Conservation (phyloP, 64 coral and sea anemone genomes). For the Exaiptasia diaphana region DNA sequence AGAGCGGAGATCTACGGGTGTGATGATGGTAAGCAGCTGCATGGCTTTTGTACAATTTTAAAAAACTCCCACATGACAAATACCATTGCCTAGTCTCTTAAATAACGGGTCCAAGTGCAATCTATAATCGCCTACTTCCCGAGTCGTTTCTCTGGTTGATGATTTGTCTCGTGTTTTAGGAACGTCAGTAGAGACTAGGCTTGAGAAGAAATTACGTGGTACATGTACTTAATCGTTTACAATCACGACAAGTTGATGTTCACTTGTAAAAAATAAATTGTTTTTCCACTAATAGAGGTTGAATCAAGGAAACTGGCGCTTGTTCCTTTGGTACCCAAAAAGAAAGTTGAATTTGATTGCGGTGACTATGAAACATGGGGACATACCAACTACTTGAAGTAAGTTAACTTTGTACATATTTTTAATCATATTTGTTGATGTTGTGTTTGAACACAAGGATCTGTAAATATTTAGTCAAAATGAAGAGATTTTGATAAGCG, state of each 20-base stretch:
- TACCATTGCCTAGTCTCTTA: too few species aligned
- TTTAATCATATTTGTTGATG: too few species aligned
- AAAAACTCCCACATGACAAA: too few species aligned
- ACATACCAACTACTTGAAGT: conserved; percentile 43
- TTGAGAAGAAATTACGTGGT: conserved; percentile 7
- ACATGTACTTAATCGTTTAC: too few species aligned
- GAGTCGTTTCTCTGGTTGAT: too few species aligned
- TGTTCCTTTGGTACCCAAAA: conserved; percentile 20
- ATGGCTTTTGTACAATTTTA: too few species aligned
- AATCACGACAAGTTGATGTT: background rate
- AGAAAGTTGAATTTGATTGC: conserved; percentile 33
- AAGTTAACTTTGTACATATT: background rate
- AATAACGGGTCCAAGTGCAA: too few species aligned
- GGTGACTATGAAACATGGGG: conserved; percentile 65
- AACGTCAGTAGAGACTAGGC: background rate
- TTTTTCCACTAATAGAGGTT: conserved; percentile 21
- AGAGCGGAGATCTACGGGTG: conserved; percentile 77
- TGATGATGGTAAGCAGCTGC: conserved; percentile 50
- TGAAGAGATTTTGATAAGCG: too few species aligned
- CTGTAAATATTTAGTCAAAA: too few species aligned
- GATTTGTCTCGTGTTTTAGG: background rate
- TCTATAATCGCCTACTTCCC: too few species aligned
- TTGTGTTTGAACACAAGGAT: too few species aligned
- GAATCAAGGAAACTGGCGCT: conserved; percentile 37
- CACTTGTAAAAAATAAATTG: background rate